phyloP scores from a whole-genome alignment of 92 coral and sea anemone genomes.

The Zoanthus solanderi region DNA sequence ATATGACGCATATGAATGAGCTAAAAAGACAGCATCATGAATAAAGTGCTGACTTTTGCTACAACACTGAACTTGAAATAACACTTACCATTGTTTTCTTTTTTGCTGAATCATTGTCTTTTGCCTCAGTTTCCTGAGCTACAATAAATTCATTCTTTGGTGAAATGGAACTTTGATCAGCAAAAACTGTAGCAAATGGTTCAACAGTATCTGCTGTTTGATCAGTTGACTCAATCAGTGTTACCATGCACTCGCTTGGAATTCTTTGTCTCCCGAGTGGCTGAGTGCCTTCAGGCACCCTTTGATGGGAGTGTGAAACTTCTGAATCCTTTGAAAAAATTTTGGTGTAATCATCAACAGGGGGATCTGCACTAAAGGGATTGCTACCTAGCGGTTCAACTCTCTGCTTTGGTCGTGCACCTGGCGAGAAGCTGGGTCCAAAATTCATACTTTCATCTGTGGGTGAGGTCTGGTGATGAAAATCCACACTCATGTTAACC shows the following conservation, averaged over 20 bases:
- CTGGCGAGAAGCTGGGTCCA: conserved; percentile 45
- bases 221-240: conserved; percentile 63
- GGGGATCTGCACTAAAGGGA: conserved; percentile 25
- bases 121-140: neutral
- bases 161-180: neutral
- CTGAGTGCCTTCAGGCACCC: neutral
- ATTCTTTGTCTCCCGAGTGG: conserved; percentile 49
- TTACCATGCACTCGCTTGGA: conserved; percentile 73
- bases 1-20: no score
- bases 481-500: conserved; percentile 3
- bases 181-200: conserved; percentile 32
- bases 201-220: neutral
- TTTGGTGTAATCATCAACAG: neutral
- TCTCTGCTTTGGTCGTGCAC: conserved; percentile 69
- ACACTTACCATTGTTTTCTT: conserved; percentile 5
- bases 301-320: neutral
- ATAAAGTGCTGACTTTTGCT: no score
- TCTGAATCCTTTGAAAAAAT: conserved; percentile 59
- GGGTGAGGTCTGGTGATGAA: conserved; percentile 1
- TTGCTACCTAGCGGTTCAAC: neutral
- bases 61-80: neutral
- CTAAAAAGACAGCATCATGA: no score
- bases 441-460: neutral
- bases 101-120: neutral
- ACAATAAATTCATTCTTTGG: conserved; percentile 7